Percentiles rank a stretch among this genome's conserved stretches.
Evolutionary conservation across 2,888 invertebrate genomes (phyloP).

Genomic region (Girardia tigrina): DNA sequence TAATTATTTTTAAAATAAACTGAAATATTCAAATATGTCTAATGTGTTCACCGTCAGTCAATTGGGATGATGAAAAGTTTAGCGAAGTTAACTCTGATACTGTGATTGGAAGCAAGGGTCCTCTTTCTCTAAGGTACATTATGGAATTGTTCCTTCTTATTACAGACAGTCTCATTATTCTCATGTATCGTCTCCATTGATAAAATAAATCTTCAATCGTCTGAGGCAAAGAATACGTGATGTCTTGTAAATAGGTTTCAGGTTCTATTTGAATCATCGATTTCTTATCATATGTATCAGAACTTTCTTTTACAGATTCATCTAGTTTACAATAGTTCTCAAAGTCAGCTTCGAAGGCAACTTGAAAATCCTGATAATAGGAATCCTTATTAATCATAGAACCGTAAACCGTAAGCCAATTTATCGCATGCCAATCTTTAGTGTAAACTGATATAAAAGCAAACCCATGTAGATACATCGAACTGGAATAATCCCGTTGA

Average conservation of each 20-base stretch:
- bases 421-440: neutral
- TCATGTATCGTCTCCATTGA: constrained; percentile 3
- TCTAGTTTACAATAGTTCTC: neutral
- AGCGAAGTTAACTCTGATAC: neutral
- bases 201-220: constrained; percentile 12
- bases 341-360: neutral
- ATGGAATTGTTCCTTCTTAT: neutral
- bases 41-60: neutral
- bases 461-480: constrained; percentile 4
- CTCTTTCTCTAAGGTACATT: neutral
- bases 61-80: neutral
- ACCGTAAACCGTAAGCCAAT: neutral
- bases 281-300: neutral
- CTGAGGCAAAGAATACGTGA: neutral
- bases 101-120: neutral
- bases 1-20: no score
- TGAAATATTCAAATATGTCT: no score
- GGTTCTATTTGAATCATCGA: neutral
- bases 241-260: neutral
- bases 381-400: neutral
- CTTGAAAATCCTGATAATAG: constrained; percentile 13
- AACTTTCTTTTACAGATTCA: neutral
- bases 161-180: neutral
- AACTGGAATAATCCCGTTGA: neutral
- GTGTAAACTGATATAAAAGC: neutral